These are phyloP conservation scores for Acrocera orbiculus DNA, from an alignment of 2,888 invertebrate species.

Conservation along the genomic window DNA sequence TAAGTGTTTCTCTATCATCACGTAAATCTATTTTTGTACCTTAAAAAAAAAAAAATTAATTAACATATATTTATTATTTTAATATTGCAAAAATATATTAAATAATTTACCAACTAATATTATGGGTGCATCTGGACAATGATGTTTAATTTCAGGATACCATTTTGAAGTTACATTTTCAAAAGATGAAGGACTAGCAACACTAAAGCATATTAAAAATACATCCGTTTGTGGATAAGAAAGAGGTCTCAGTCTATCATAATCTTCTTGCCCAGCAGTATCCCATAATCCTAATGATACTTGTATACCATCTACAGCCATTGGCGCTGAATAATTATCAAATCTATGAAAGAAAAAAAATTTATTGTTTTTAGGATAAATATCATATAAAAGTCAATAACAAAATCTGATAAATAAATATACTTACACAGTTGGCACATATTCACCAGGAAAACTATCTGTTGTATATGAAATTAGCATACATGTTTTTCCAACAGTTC, in stretches of 20 bases:
- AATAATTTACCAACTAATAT: constrained; percentile 77
- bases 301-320: constrained; percentile 95
- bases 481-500: constrained; percentile 86
- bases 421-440: constrained; percentile 89
- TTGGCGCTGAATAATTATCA: constrained; percentile 97
- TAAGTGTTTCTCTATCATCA: constrained; percentile 91
- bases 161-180: constrained; percentile 99
- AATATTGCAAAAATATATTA: not conserved
- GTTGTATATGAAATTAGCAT: constrained; percentile 87
- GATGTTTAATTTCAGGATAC: constrained; percentile 99
- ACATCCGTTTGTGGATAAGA: constrained; percentile 99
- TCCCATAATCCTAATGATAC: constrained; percentile 96
- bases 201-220: constrained; percentile 98
- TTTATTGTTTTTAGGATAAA: too few relatives aligned
- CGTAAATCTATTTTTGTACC: constrained; percentile 97
- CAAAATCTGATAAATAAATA: constrained; percentile 8
- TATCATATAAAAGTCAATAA: too few relatives aligned
- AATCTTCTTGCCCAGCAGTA: constrained; percentile 95
- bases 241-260: constrained; percentile 85
- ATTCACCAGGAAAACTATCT: constrained; percentile 86
- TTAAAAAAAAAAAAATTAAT: constrained; percentile 24
- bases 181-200: constrained; percentile 96
- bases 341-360: constrained; percentile 38
- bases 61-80: too few relatives aligned
- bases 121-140: constrained; percentile 98